phyloP scores from a whole-genome alignment of 2,113 vertebrate genomes.

The Chaenogobius annularis region DNA sequence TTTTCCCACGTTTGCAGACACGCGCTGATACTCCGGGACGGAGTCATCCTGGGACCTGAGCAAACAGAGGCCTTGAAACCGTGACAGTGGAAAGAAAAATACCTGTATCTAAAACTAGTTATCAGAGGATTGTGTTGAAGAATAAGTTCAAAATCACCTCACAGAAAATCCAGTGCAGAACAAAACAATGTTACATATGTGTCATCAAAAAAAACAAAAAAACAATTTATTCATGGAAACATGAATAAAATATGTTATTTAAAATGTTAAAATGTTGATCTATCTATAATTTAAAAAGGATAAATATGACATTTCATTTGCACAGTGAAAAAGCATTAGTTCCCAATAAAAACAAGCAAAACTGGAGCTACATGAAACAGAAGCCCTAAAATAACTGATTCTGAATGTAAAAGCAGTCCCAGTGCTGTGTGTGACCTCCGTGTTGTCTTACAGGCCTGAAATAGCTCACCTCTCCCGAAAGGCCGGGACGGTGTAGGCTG shows the following conservation, averaged over 20 bases:
- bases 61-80: neutral
- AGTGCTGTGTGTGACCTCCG: constrained; percentile 19
- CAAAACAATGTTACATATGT: too few species aligned
- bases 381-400: neutral
- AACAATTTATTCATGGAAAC: too few species aligned
- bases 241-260: too few species aligned
- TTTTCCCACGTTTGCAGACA: constrained; percentile 67
- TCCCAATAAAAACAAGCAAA: too few species aligned
- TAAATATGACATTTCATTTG: too few species aligned
- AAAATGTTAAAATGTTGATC: too few species aligned
- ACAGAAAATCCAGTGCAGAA: too few species aligned
- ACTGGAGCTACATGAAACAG: neutral
- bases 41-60: constrained; percentile 66
- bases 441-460: constrained; percentile 53
- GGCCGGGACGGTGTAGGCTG: constrained; percentile 72
- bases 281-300: too few species aligned
- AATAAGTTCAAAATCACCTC: too few species aligned
- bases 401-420: too few species aligned
- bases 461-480: constrained; percentile 79
- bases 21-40: constrained; percentile 74
- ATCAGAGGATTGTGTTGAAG: too few species aligned
- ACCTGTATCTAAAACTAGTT: neutral
- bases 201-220: too few species aligned
- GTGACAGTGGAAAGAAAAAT: neutral
- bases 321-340: neutral